Evolutionary conservation across 53 echinoderm and acorn worm genomes (phyloP).

Genomic region (Patiria pectinifera): DNA sequence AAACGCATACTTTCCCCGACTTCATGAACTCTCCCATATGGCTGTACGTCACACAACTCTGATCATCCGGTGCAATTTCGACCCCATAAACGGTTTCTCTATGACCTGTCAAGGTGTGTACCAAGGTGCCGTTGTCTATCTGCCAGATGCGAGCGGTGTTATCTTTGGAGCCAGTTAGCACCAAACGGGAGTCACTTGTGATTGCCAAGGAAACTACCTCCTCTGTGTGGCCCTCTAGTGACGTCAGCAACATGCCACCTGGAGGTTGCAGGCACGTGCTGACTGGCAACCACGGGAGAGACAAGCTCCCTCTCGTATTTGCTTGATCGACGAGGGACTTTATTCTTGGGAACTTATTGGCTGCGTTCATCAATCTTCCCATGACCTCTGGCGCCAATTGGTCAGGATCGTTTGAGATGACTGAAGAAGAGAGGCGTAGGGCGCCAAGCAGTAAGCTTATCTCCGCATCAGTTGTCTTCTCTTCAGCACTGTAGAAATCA

Average conservation of each 20-base stretch:
- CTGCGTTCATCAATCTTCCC: conserved; percentile 46
- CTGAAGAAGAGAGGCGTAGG: conserved; percentile 56
- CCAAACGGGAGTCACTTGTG: conserved; percentile 45
- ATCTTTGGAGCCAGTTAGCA: conserved; percentile 64
- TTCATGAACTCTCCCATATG: conserved; percentile 62
- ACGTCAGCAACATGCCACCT: conserved; percentile 57
- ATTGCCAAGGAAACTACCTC: conserved; percentile 49
- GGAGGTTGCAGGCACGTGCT: conserved; percentile 61
- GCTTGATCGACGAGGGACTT: conserved; percentile 41
- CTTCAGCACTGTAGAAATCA: conserved; percentile 52
- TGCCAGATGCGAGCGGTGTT: conserved; percentile 53
- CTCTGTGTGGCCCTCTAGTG: conserved; percentile 64
- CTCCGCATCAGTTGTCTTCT: conserved; percentile 37
- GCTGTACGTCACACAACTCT: conserved; percentile 51
- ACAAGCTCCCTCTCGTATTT: not conserved
- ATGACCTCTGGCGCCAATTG: conserved; percentile 58
- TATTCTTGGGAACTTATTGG: not conserved
- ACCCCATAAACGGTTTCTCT: conserved; percentile 56
- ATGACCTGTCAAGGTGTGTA: conserved; percentile 59
- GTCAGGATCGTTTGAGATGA: conserved; percentile 40
- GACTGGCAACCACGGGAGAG: conserved; percentile 42
- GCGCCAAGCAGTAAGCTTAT: conserved; percentile 21
- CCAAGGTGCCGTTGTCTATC: conserved; percentile 31
- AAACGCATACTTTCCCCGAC: conserved; percentile 62
- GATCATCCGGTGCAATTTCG: conserved; percentile 56